These are phyloP conservation scores for Himalopsyche phryganea DNA, from an alignment of 1,140 invertebrate species.

Conservation along the genomic window DNA sequence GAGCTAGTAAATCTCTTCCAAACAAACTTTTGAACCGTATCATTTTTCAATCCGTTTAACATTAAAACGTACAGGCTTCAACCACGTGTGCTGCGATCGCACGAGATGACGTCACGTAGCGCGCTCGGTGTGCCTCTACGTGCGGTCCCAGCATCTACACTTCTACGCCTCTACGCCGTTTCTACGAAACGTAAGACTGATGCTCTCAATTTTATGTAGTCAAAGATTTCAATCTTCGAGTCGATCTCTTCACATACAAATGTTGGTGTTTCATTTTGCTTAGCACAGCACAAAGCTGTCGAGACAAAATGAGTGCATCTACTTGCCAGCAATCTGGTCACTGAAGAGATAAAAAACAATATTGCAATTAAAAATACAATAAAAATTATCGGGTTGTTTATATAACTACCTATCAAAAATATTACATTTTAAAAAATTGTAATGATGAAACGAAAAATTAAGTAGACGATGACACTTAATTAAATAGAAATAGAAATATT, in stretches of 20 bases:
- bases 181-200: conserved; percentile 19
- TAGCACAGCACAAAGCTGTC: too few relatives aligned
- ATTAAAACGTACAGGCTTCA: conserved; percentile 19
- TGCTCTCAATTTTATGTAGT: conserved; percentile 21
- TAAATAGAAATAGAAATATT: too few relatives aligned
- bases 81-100: conserved; percentile 11
- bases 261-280: neutral
- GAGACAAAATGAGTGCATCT: too few relatives aligned
- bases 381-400: too few relatives aligned
- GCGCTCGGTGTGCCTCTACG: conserved; percentile 14
- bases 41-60: conserved; percentile 32
- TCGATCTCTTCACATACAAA: conserved; percentile 3
- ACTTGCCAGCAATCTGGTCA: too few relatives aligned
- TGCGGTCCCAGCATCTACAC: conserved; percentile 10
- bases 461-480: too few relatives aligned
- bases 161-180: conserved; percentile 5
- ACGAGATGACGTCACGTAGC: conserved; percentile 29
- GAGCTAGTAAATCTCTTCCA: neutral
- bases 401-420: too few relatives aligned
- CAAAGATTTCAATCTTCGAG: conserved; percentile 28
- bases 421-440: too few relatives aligned
- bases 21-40: conserved; percentile 15
- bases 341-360: too few relatives aligned
- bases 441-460: too few relatives aligned
- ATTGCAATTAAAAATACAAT: too few relatives aligned